Evolutionary conservation across 2,113 vertebrate species (phyloP), one percentile per base, ranked within the genome.

Genomic region (Psephotus haematonotus): DNA sequence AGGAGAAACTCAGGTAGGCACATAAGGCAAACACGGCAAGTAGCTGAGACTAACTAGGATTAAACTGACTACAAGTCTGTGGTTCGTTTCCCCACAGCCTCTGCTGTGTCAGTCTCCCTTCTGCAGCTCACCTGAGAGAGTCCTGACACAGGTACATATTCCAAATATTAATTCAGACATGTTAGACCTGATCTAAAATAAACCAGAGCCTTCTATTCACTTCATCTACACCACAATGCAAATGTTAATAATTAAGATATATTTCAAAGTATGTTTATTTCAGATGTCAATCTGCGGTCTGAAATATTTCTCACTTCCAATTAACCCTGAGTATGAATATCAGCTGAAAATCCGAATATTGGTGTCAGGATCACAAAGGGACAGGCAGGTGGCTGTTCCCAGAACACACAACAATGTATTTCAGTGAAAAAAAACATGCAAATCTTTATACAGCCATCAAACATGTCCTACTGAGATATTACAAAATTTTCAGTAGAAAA

Each of bases 1-100:
- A 82, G 29, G 33, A 13, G 8, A 77, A 89, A 31, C 25, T 63
- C 31, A 16, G 6, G 15, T 10, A 52, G 29, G 16, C 77, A 90
- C 33, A 25, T 44, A 93, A 97, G 90, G 90, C 93, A 96, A 90
- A 86, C 96, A 96, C 97, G 86, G 85, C 76, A 93, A 86, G 88
- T 24, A 85, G 91, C 83, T 92, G 90, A 96, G 47, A 90, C 88
- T 90, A 93, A 93, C 93, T 31, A 75, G 94, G 76, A 90, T 96
- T 97, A 97, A 97, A 97, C 95, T 50, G 83, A 95, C 96, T 95
- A 78, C 68, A 91, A 91, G 92, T 97, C 95, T 93, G 94, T 97
- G 97, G 96, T 94, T 98, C 95, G 89, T 92, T 96, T 97, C 89
- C 80, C 96, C 41, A 62, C 76, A 91, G 96, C 85, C 95, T 96